phyloP scores from a whole-genome alignment of 2,113 vertebrate genomes.

The Calypte anna region DNA sequence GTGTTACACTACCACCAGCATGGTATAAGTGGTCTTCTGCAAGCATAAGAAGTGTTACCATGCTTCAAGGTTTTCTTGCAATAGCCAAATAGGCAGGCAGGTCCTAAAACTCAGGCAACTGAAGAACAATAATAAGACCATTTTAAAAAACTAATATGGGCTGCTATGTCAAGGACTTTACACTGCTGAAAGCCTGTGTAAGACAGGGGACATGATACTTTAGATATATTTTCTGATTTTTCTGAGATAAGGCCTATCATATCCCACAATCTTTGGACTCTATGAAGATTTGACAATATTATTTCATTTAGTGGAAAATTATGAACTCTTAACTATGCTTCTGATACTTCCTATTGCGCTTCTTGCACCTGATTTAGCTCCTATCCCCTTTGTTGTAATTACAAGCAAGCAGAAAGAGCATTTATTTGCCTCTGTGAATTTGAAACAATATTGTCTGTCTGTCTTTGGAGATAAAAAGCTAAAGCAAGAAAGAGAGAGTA shows the following conservation, averaged over 20 bases:
- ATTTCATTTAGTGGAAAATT: slow-evolving; percentile 2
- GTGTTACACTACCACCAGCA: background rate
- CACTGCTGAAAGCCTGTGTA: background rate
- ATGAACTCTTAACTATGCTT: background rate
- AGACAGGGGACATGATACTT: background rate
- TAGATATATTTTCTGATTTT: background rate
- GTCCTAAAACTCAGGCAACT: background rate
- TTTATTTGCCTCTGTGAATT: slow-evolving; percentile 25
- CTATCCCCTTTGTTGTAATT: background rate
- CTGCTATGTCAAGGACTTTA: background rate
- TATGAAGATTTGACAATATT: background rate
- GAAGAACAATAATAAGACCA: background rate
- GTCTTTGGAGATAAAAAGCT: background rate
- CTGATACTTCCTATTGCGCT: background rate
- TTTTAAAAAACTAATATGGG: background rate
- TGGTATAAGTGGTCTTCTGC: background rate
- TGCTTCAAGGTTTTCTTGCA: background rate
- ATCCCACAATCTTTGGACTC: background rate
- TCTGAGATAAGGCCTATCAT: background rate
- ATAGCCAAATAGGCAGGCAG: background rate
- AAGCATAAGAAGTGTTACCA: background rate
- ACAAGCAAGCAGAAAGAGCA: background rate
- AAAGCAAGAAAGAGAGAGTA: background rate
- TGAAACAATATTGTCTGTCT: slow-evolving; percentile 9
- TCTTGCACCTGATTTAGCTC: background rate